phyloP scores from a whole-genome alignment of 2,888 invertebrate species.

The Scotopteryx bipunctaria region DNA sequence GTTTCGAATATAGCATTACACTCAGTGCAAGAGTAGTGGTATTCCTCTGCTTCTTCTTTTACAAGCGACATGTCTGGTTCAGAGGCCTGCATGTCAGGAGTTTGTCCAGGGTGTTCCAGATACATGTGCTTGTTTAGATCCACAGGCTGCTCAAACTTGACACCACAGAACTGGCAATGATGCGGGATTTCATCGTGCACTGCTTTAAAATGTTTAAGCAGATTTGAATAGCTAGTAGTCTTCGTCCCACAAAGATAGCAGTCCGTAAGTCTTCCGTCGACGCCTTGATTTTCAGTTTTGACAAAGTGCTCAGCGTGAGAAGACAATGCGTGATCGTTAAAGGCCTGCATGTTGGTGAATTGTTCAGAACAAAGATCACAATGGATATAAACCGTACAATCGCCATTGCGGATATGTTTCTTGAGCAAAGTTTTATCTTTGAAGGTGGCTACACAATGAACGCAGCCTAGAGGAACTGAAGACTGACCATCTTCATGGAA shows the following conservation, averaged over 20 bases:
- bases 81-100: constrained; percentile 52
- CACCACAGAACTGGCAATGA: constrained; percentile 84
- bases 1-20: constrained; percentile 84
- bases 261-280: constrained; percentile 75
- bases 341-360: constrained; percentile 75
- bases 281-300: constrained; percentile 64
- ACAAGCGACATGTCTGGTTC: constrained; percentile 75
- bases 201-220: constrained; percentile 82
- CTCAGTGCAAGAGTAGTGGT: constrained; percentile 84
- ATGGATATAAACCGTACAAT: constrained; percentile 83
- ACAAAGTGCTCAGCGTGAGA: constrained; percentile 74
- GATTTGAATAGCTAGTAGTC: constrained; percentile 80
- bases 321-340: constrained; percentile 74
- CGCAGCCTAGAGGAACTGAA: constrained; percentile 65
- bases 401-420: constrained; percentile 78
- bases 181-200: constrained; percentile 79
- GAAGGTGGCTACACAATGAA: constrained; percentile 73
- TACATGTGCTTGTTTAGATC: constrained; percentile 84
- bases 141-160: constrained; percentile 79
- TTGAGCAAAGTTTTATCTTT: constrained; percentile 74
- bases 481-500: constrained; percentile 79
- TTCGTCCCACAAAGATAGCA: constrained; percentile 83
- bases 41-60: constrained; percentile 78
- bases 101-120: constrained; percentile 80
- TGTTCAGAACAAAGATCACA: constrained; percentile 78